phyloP scores from a whole-genome alignment of 2,888 invertebrate genomes.

The Entomobrya proxima region DNA sequence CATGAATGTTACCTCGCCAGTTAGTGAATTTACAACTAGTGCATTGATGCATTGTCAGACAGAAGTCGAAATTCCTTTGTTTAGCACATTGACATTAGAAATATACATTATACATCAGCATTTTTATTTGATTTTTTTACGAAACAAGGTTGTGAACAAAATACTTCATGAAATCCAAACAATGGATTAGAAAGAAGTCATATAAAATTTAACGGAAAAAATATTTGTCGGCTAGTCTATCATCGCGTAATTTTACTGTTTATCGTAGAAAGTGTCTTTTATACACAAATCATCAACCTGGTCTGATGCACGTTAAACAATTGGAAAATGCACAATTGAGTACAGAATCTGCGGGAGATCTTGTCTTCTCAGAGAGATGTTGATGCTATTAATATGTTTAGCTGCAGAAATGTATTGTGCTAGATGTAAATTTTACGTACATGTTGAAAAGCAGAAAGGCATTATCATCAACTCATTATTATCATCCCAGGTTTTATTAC shows the following conservation, averaged over 20 bases:
- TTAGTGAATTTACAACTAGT: no score
- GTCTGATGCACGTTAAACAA: neutral
- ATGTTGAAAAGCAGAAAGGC: constrained; percentile 45
- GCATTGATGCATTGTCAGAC: no score
- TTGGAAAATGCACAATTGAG: constrained; percentile 49
- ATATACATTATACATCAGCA: neutral
- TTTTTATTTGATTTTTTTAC: neutral
- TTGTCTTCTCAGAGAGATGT: neutral
- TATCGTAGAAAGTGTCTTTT: neutral
- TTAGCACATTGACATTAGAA: no score
- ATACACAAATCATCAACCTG: no score
- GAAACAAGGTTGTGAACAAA: constrained; percentile 20
- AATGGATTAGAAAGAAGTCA: constrained; percentile 2
- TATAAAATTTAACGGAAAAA: constrained; percentile 13
- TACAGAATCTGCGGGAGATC: constrained; percentile 41
- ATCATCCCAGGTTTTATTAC: neutral
- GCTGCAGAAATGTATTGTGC: constrained; percentile 42
- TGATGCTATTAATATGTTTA: constrained; percentile 29
- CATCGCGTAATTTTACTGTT: neutral
- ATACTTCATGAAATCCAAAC: neutral
- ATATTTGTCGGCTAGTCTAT: neutral
- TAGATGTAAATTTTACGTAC: constrained; percentile 46
- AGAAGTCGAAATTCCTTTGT: neutral
- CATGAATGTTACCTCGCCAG: no score
- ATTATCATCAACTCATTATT: constrained; percentile 28